Base-by-base conservation (phyloP, 2,797 vertebrate genomes). In the Galaxias olidus region DNA sequence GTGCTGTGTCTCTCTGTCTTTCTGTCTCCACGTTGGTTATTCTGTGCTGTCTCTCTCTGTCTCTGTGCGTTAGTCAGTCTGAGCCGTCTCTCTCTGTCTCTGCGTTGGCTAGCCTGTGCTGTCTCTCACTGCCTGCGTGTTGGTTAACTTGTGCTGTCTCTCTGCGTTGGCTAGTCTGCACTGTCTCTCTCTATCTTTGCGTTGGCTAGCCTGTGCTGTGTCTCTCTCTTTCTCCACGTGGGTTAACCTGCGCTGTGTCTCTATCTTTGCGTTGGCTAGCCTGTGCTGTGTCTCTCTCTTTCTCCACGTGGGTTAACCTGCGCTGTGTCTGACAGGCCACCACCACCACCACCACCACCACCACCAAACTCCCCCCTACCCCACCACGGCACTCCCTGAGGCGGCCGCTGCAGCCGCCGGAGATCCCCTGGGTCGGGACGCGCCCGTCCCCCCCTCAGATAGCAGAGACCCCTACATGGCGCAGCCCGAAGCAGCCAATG, bases 401-500 rank as follows among this genome's bases (percentile, higher is more conserved):
- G 85, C 85, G 5, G 85, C 83, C 1, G 86, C 94, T 61, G 81
- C 77, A 58, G 84, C 86, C 73, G 84, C 86, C 73, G 88, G 84
- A 79, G 93, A 93, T 83, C 93, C 92, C 84, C 93, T 95, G 90
- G 92, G 91, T 87, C 94, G 93, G 91, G 94, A 98, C 77, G 88
- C 87, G 45, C 91, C 93, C 76, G 89, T 89, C 85, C 93, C 30
- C 30, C 30, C 93, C 87, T 91, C 93, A 76, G 96, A 95, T 93
- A 95, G 93, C 91, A 95, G 93, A 89, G 95, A 99, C 85, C 93
- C 95, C 80, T 95, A 96, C 91, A 90, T 96, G 89, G 95, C 96
- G 59, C 94, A 95, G 85, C 94, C 97, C 85, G 95, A 95, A 77
- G 95, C 96, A 92, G 93, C 93, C 90, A 95, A 95, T 93, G 97